These are phyloP conservation scores for Brachionus manjavacas DNA, from an alignment of 1,140 invertebrate species.

Conservation along the genomic window DNA sequence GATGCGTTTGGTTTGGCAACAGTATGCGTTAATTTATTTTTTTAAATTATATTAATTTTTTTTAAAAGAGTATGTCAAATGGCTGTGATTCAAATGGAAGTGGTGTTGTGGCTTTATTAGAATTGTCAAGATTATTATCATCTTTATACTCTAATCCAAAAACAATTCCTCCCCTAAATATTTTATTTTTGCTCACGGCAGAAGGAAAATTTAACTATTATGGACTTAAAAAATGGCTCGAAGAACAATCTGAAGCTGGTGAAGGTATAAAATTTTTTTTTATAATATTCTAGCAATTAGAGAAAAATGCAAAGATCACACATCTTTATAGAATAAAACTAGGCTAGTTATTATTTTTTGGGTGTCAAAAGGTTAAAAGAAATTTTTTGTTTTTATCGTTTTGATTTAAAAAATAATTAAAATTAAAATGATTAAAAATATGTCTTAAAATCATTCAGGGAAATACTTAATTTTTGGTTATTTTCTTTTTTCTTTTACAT, in stretches of 20 bases:
- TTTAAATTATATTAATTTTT: slow-evolving; percentile 43
- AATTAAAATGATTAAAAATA: too few relatives aligned
- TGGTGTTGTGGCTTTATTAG: slow-evolving; percentile 79
- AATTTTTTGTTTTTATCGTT: too few relatives aligned
- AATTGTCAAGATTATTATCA: slow-evolving; percentile 82
- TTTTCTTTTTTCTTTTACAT: too few relatives aligned
- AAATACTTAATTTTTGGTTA: too few relatives aligned
- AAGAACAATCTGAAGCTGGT: slow-evolving; percentile 77
- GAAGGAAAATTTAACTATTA: slow-evolving; percentile 92
- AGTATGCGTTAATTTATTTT: slow-evolving; percentile 61
- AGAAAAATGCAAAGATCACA: too few relatives aligned
- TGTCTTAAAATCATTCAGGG: too few relatives aligned
- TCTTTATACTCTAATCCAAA: slow-evolving; percentile 75
- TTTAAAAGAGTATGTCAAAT: slow-evolving; percentile 68
- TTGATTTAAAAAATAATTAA: too few relatives aligned
- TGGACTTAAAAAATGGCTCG: slow-evolving; percentile 90
- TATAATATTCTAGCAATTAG: too few relatives aligned
- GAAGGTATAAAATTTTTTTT: slow-evolving; percentile 62
- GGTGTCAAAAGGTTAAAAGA: too few relatives aligned
- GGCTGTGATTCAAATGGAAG: slow-evolving; percentile 89
- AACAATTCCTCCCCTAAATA: slow-evolving; percentile 75
- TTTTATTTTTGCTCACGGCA: slow-evolving; percentile 83
- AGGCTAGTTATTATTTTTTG: too few relatives aligned
- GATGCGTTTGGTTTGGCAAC: slow-evolving; percentile 81
- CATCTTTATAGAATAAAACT: too few relatives aligned